Evolutionary conservation across 2,797 vertebrate species (phyloP).

Genomic region (Lemur catta): DNA sequence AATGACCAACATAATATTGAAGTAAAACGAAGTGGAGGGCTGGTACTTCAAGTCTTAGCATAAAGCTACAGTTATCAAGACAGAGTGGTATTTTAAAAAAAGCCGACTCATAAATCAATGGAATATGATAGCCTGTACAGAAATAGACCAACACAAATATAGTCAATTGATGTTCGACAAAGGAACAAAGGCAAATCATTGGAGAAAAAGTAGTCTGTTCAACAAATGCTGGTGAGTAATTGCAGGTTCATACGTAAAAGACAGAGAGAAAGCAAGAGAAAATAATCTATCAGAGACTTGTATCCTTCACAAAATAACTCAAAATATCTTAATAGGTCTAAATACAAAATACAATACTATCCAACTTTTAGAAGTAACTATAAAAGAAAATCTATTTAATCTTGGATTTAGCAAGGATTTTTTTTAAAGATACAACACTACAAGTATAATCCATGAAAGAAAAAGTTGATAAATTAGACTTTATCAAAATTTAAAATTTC

Average conservation of each 20-base stretch:
- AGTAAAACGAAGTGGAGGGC: not conserved
- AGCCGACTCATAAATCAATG: not conserved
- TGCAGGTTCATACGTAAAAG: not conserved
- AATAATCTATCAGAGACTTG: not conserved
- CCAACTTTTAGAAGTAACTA: not conserved
- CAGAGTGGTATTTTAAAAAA: not conserved
- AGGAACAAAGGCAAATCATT: not conserved
- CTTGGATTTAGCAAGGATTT: not conserved
- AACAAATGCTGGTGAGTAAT: not conserved
- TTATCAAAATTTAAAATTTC: not conserved
- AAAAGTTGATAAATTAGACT: not conserved
- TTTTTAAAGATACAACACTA: not conserved
- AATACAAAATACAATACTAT: not conserved
- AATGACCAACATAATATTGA: not conserved
- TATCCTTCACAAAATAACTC: not conserved
- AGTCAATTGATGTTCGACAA: not conserved
- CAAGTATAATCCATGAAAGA: not conserved
- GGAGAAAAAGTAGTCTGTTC: not conserved
- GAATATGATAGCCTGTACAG: not conserved
- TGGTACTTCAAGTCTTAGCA: not conserved
- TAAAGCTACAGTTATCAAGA: not conserved
- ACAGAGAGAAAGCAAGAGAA: not conserved
- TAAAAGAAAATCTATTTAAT: not conserved
- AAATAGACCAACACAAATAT: not conserved
- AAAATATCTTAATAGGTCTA: not conserved